phyloP scores from a whole-genome alignment of 1,140 invertebrate genomes.

The Solen grandis region DNA sequence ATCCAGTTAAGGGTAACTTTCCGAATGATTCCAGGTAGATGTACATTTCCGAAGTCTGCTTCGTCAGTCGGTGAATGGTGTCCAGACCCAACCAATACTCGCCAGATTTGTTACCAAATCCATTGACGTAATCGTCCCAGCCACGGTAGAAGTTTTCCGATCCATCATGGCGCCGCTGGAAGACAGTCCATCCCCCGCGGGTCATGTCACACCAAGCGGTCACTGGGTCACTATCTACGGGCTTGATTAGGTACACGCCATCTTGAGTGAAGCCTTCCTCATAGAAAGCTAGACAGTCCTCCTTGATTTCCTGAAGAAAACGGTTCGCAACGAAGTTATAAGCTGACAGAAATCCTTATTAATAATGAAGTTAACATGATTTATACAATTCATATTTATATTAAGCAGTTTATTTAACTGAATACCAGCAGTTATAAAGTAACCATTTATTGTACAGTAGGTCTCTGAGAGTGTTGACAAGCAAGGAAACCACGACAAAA shows the following conservation, averaged over 20 bases:
- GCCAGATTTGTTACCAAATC: constrained; percentile 91
- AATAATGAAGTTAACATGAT: too few relatives aligned
- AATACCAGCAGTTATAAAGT: too few relatives aligned
- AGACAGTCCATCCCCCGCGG: constrained; percentile 28
- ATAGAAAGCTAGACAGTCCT: constrained; percentile 15
- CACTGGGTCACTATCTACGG: background rate
- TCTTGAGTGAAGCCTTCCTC: background rate
- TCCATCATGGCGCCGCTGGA: constrained; percentile 85
- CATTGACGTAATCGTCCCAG: constrained; percentile 96
- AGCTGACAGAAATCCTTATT: too few relatives aligned
- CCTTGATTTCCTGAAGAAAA: too few relatives aligned
- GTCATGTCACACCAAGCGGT: constrained; percentile 10
- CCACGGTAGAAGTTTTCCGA: constrained; percentile 91
- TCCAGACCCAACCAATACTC: constrained; percentile 79
- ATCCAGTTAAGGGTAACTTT: background rate
- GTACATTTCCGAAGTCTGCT: background rate
- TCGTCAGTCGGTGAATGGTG: background rate
- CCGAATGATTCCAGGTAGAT: constrained; percentile 8
- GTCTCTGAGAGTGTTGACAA: too few relatives aligned
- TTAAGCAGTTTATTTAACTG: too few relatives aligned
- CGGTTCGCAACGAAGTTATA: too few relatives aligned
- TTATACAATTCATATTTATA: too few relatives aligned
- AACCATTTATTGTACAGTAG: too few relatives aligned
- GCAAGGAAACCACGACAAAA: too few relatives aligned
- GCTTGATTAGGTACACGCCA: constrained; percentile 1